These are phyloP conservation scores for Enteromius anoplus DNA, from an alignment of 2,797 vertebrate genomes.

Conservation along the genomic window DNA sequence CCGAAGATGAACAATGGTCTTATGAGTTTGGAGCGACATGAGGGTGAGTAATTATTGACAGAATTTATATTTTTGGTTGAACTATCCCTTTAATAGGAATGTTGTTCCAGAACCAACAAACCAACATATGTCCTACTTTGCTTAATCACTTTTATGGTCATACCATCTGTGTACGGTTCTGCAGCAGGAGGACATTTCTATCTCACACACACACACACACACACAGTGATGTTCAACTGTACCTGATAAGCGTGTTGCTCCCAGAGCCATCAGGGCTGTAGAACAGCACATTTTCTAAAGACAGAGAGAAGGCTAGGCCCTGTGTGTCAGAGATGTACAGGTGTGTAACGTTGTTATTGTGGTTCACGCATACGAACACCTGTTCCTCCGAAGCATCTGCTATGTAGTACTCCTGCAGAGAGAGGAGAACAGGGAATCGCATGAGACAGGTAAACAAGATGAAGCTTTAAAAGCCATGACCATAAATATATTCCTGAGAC, in stretches of 20 bases:
- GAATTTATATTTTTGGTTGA: neutral
- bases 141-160: neutral
- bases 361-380: constrained; percentile 97
- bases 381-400: constrained; percentile 96
- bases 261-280: constrained; percentile 92
- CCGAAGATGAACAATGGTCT: neutral
- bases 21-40: neutral
- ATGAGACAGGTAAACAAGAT: constrained; percentile 9
- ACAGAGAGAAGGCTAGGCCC: constrained; percentile 92
- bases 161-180: neutral
- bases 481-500: constrained; percentile 64
- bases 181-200: neutral
- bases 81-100: neutral
- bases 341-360: constrained; percentile 90
- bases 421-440: neutral
- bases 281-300: constrained; percentile 92
- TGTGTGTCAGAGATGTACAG: constrained; percentile 97
- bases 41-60: neutral
- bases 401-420: constrained; percentile 91
- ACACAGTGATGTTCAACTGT: constrained; percentile 38
- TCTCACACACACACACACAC: neutral
- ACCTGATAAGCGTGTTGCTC: constrained; percentile 95
- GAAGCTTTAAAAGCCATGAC: neutral
- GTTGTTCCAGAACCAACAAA: neutral
- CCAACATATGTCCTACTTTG: neutral